phyloP scores from a whole-genome alignment of 2,113 vertebrate species.

The Hippocampus mohnikei region DNA sequence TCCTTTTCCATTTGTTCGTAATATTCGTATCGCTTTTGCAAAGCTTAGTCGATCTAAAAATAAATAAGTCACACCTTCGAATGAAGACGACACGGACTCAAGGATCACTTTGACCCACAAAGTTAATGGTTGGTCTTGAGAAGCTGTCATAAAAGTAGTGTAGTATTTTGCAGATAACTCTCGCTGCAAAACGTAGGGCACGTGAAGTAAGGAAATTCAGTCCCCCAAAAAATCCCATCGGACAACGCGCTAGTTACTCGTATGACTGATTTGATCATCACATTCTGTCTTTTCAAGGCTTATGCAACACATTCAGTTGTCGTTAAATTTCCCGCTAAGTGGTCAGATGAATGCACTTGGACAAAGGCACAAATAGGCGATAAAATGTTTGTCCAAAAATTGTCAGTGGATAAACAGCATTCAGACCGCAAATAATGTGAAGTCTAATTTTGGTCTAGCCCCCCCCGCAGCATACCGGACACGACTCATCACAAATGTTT shows the following conservation, averaged over 20 bases:
- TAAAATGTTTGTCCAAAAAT: background rate
- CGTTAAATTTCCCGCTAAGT: background rate
- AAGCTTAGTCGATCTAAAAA: no score
- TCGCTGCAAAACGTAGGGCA: background rate
- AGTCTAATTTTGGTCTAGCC: constrained; percentile 17
- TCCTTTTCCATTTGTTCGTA: no score
- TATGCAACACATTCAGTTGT: background rate
- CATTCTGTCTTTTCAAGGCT: background rate
- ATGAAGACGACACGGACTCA: background rate
- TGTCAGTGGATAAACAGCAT: background rate
- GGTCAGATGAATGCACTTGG: background rate
- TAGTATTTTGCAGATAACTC: background rate
- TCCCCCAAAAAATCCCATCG: background rate
- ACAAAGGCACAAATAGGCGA: background rate
- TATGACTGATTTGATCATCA: background rate
- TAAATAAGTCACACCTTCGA: no score
- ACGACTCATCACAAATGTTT: constrained; percentile 24
- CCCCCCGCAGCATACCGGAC: constrained; percentile 4
- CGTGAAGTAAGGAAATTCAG: background rate
- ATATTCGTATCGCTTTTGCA: no score
- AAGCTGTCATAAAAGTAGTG: background rate
- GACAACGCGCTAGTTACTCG: background rate
- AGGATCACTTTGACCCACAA: background rate
- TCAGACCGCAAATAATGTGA: constrained; percentile 14
- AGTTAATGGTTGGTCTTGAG: background rate